Percentiles rank a stretch among this genome's conserved stretches.
These are phyloP conservation scores for Alectoris magna DNA, from an alignment of 2,797 vertebrate genomes.

Conservation along the genomic window DNA sequence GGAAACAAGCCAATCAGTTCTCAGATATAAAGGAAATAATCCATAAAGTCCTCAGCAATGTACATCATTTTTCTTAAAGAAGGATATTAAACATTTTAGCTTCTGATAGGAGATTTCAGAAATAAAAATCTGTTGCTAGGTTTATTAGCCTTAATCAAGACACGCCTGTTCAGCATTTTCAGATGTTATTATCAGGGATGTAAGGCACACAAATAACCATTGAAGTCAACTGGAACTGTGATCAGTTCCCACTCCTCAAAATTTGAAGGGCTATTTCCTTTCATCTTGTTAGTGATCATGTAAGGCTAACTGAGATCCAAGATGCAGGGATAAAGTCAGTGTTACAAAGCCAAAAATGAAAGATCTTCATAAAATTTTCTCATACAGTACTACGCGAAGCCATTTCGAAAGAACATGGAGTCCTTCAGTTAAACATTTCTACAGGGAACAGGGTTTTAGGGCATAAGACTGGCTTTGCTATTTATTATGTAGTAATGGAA, in stretches of 20 bases:
- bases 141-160: not conserved
- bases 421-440: conserved; percentile 8
- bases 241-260: conserved; percentile 20
- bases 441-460: conserved; percentile 26
- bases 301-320: conserved; percentile 25
- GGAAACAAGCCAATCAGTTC: not conserved
- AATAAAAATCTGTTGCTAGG: conserved; percentile 6
- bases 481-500: conserved; percentile 38
- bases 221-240: conserved; percentile 32
- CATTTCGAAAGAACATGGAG: conserved; percentile 29
- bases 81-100: not conserved
- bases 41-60: not conserved
- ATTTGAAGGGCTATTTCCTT: conserved; percentile 27
- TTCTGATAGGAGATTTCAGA: conserved; percentile 11
- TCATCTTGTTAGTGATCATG: conserved; percentile 33
- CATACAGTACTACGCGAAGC: conserved; percentile 4
- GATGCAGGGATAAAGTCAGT: conserved; percentile 15
- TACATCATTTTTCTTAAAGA: not conserved
- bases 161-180: not conserved
- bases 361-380: conserved; percentile 50
- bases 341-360: conserved; percentile 30
- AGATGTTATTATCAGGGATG: conserved; percentile 2
- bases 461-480: not conserved
- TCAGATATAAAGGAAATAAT: not conserved
- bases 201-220: conserved; percentile 1